Conservation (phyloP, 2,888 invertebrate genomes). For the Brachylomia viminalis region DNA sequence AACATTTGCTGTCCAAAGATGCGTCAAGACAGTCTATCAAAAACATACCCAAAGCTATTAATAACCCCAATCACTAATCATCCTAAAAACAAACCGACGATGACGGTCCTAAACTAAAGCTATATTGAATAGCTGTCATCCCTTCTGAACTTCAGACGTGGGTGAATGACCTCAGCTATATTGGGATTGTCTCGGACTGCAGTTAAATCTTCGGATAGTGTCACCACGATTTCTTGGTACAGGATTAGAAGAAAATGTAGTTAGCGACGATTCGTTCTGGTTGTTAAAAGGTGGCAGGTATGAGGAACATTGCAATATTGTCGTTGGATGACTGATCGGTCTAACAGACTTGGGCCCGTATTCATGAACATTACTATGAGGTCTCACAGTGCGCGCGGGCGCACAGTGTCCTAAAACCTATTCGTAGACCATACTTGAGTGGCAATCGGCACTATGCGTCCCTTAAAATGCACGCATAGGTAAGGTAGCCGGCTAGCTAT, state of each 20-base stretch:
- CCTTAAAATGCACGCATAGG: too few species aligned
- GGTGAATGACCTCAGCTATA: conserved; percentile 71
- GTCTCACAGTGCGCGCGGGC: too few species aligned
- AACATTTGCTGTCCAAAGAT: background rate
- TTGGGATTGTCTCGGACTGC: conserved; percentile 60
- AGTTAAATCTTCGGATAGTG: conserved; percentile 44
- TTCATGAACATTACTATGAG: too few species aligned
- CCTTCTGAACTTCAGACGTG: conserved; percentile 20
- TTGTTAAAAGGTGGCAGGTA: background rate
- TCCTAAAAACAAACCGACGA: conserved; percentile 37
- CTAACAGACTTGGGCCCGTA: background rate
- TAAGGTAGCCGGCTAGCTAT: too few species aligned
- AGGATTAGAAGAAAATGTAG: conserved; percentile 8
- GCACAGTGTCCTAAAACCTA: too few species aligned
- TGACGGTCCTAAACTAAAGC: conserved; percentile 40
- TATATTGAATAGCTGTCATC: conserved; percentile 58
- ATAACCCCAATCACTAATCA: conserved; percentile 29
- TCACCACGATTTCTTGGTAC: conserved; percentile 43
- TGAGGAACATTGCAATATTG: background rate
- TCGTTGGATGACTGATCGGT: background rate
- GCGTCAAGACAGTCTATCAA: conserved; percentile 1
- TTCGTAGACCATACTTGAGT: too few species aligned
- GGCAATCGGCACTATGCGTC: too few species aligned
- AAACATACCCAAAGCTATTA: conserved; percentile 18
- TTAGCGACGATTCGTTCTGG: background rate